Evolutionary conservation across 1,140 invertebrate genomes (phyloP).

Genomic region (Harlomillsia oculata): DNA sequence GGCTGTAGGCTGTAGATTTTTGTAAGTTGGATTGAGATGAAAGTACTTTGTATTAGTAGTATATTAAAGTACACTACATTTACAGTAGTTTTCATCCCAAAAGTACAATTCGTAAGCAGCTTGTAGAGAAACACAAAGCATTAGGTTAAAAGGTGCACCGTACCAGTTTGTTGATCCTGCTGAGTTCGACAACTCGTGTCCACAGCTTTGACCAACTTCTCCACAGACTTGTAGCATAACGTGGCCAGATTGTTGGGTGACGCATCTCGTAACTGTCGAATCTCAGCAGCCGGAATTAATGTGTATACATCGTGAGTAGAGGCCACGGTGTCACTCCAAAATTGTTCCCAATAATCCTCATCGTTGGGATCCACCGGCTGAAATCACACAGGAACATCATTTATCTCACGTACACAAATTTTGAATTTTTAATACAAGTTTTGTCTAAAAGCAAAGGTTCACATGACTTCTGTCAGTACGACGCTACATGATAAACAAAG

Average conservation of each 20-base stretch:
- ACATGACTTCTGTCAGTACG: too few species aligned
- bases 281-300: constrained; percentile 84
- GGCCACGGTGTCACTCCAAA: constrained; percentile 77
- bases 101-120: too few species aligned
- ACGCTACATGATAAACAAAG: too few species aligned
- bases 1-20: too few species aligned
- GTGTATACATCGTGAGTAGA: constrained; percentile 95
- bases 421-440: too few species aligned
- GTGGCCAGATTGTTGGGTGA: constrained; percentile 97
- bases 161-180: constrained; percentile 86
- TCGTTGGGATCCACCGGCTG: constrained; percentile 83
- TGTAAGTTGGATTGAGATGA: too few species aligned
- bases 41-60: too few species aligned
- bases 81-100: too few species aligned
- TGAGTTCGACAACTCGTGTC: constrained; percentile 87
- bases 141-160: constrained; percentile 26
- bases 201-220: constrained; percentile 86
- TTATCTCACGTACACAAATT: too few species aligned
- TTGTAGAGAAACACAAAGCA: too few species aligned
- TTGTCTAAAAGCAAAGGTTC: too few species aligned
- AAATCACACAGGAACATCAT: not conserved
- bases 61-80: too few species aligned
- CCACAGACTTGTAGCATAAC: constrained; percentile 96
- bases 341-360: constrained; percentile 96
- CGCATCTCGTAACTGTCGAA: constrained; percentile 84